phyloP scores from a whole-genome alignment of 2,113 vertebrate species.

The Microcebus jonahi region DNA sequence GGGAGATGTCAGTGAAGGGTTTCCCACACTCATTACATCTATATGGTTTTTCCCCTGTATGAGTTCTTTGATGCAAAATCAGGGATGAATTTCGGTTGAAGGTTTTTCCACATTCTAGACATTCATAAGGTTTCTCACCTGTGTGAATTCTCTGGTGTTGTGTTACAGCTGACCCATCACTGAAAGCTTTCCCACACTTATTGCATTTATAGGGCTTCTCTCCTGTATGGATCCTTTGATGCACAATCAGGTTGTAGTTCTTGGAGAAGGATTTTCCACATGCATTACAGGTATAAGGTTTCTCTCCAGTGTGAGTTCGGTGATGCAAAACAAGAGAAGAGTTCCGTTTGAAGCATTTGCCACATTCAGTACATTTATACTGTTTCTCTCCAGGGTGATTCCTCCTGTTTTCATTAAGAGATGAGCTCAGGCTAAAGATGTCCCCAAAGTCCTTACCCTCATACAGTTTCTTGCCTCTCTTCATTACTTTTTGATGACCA shows the following conservation, averaged over 20 bases:
- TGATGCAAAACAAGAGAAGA: constrained; percentile 73
- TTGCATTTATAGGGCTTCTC: constrained; percentile 76
- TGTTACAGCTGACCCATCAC: constrained; percentile 76
- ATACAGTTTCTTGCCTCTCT: constrained; percentile 53
- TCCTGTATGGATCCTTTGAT: constrained; percentile 78
- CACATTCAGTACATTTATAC: constrained; percentile 70
- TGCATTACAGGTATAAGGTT: constrained; percentile 71
- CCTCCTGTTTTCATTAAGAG: constrained; percentile 52
- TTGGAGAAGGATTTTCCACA: constrained; percentile 79
- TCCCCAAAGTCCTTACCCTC: constrained; percentile 50
- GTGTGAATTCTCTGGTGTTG: constrained; percentile 78
- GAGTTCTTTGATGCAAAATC: constrained; percentile 76
- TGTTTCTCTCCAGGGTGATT: constrained; percentile 56
- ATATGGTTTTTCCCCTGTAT: constrained; percentile 77
- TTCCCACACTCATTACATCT: constrained; percentile 82
- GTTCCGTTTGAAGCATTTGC: constrained; percentile 73
- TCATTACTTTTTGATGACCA: constrained; percentile 54
- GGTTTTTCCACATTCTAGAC: constrained; percentile 75
- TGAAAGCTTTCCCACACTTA: constrained; percentile 77
- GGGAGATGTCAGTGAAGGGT: constrained; percentile 76
- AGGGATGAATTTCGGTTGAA: constrained; percentile 76
- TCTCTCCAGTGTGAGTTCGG: constrained; percentile 79
- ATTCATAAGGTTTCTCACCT: constrained; percentile 74
- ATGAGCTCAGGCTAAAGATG: constrained; percentile 50
- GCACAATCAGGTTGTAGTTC: constrained; percentile 76